Conservation (phyloP, 2,888 invertebrate species). For the Eupsilia transversa region DNA sequence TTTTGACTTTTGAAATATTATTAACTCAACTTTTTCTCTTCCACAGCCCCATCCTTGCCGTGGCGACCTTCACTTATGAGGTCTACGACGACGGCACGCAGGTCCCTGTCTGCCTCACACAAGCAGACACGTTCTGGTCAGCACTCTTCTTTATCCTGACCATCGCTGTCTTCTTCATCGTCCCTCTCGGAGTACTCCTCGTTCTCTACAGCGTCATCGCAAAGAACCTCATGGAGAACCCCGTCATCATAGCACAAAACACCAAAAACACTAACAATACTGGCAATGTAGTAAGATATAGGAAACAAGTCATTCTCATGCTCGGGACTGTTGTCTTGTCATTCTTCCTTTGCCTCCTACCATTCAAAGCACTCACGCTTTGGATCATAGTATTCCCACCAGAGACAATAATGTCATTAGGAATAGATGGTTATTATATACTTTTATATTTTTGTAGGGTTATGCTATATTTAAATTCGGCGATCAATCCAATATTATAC, state of each 20-base stretch:
- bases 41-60: slow-evolving; percentile 95
- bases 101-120: slow-evolving; percentile 95
- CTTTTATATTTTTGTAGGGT: slow-evolving; percentile 96
- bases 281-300: slow-evolving; percentile 92
- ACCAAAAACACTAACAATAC: slow-evolving; percentile 86
- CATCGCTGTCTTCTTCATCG: slow-evolving; percentile 95
- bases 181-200: slow-evolving; percentile 95
- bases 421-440: slow-evolving; percentile 95
- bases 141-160: slow-evolving; percentile 95
- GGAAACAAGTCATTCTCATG: slow-evolving; percentile 96
- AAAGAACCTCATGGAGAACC: slow-evolving; percentile 95
- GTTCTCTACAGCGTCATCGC: slow-evolving; percentile 96
- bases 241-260: slow-evolving; percentile 92
- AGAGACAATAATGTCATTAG: slow-evolving; percentile 92
- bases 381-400: slow-evolving; percentile 96
- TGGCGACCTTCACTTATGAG: slow-evolving; percentile 94
- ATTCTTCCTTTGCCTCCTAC: slow-evolving; percentile 97
- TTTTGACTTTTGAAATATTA: background rate
- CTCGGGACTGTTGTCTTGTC: slow-evolving; percentile 96
- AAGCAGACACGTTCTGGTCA: slow-evolving; percentile 94
- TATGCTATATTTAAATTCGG: slow-evolving; percentile 97
- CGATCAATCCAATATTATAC: slow-evolving; percentile 97
- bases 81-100: slow-evolving; percentile 93
- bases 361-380: slow-evolving; percentile 96
- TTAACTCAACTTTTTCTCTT: slow-evolving; percentile 65